Evolutionary conservation across 2,888 invertebrate genomes (phyloP), one percentile per base, ranked within the genome.

Genomic region (Brachyptera putata): DNA sequence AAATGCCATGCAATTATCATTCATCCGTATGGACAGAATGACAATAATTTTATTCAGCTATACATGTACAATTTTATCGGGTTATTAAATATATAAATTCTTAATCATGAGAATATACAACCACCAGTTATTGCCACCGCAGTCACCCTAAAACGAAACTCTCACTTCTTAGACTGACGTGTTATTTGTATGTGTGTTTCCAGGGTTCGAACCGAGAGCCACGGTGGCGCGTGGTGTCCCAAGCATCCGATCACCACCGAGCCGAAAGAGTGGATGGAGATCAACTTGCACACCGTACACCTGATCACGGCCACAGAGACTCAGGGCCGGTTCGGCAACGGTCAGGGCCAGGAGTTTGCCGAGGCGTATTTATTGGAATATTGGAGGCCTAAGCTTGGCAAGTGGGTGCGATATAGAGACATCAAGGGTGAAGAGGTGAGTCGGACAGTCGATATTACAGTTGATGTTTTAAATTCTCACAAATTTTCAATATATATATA

Each of bases 161-260:
- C n/a, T n/a, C n/a, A n/a, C n/a, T n/a, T n/a, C n/a, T n/a, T n/a
- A n/a, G n/a, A n/a, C n/a, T n/a, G n/a, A n/a, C n/a, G n/a, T n/a
- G n/a, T n/a, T n/a, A n/a, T n/a, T n/a, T n/a, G n/a, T n/a, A n/a
- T 30, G 30, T 30, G 5, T 30, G 30, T 63, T 75, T 77, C 25
- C 82, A 95, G 95, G 74, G 79, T 94, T 67, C 84, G 88, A 66
- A 84, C 85, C 68, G 94, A 95, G 72, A 80, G 82, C 66, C 84
- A 86, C 70, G 91, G 93, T 13, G 95, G 95, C 48, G 95, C 95
- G 0, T 95, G 95, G 95, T 95, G 95, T 77, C 95, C 95, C 11
- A 84, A 85, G 74, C 80, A 83, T 56, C 86, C 86, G 73, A 87
- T 91, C 70, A 87, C 87, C 22, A 83, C 84, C n/a, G 87, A 88